Conservation (phyloP, 2,797 vertebrate species). For the Sparus aurata region DNA sequence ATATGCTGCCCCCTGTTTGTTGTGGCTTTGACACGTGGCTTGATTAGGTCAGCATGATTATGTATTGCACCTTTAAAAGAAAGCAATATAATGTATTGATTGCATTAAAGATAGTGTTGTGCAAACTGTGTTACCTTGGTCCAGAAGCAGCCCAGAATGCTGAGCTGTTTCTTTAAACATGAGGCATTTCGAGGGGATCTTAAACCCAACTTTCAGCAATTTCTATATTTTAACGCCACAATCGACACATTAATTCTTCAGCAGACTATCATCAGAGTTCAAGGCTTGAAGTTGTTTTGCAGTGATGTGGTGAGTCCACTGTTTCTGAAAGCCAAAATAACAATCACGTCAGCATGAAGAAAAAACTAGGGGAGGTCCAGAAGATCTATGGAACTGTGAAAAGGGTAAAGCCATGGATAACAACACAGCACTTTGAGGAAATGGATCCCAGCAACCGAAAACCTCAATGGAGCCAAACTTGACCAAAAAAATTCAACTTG, state of each 20-base stretch:
- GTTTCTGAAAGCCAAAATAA: slow-evolving; percentile 42
- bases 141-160: not conserved
- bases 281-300: slow-evolving; percentile 22
- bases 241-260: not conserved
- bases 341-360: slow-evolving; percentile 37
- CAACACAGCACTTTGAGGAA: slow-evolving; percentile 40
- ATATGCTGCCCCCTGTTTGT: no score
- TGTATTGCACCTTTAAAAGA: no score
- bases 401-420: slow-evolving; percentile 20
- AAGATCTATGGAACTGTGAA: slow-evolving; percentile 39
- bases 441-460: slow-evolving; percentile 33
- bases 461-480: slow-evolving; percentile 33
- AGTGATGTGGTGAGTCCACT: slow-evolving; percentile 23
- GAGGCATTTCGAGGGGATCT: not conserved
- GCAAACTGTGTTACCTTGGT: not conserved
- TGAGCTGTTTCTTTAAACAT: not conserved
- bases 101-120: not conserved
- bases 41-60: no score
- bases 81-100: not conserved
- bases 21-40: no score
- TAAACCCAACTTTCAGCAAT: not conserved
- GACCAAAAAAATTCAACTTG: slow-evolving; percentile 34
- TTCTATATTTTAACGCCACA: not conserved
- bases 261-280: slow-evolving; percentile 14
- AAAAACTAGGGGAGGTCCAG: slow-evolving; percentile 34